Conservation (phyloP, 2,113 vertebrate genomes). For the Melanerpes formicivorus region DNA sequence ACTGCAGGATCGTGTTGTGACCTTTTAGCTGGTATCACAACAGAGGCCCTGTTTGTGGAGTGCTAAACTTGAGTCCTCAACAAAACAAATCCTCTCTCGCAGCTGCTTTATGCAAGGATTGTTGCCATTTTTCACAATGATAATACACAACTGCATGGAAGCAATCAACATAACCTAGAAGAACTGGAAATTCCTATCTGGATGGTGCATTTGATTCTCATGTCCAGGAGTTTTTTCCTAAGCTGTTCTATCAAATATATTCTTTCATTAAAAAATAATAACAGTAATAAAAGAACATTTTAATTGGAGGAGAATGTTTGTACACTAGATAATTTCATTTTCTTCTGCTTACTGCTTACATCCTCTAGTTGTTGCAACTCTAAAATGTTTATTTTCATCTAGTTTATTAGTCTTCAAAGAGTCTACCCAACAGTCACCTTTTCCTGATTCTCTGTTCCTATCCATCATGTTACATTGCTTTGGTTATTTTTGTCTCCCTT, state of each 20-base stretch:
- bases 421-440: not conserved
- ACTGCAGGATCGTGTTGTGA: constrained; percentile 7
- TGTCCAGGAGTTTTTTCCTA: not conserved
- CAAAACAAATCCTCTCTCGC: constrained; percentile 12
- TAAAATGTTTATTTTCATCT: not conserved
- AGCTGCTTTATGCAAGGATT: not conserved
- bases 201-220: not conserved
- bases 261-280: too few species aligned
- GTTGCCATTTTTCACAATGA: constrained; percentile 8
- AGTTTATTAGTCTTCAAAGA: not conserved
- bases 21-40: constrained; percentile 21
- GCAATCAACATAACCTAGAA: not conserved
- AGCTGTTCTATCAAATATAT: not conserved
- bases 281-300: too few species aligned
- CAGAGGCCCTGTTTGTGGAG: constrained; percentile 12
- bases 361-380: not conserved
- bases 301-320: not conserved
- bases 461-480: not conserved
- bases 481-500: not conserved
- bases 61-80: not conserved
- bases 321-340: not conserved
- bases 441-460: not conserved
- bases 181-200: constrained; percentile 5
- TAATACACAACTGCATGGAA: not conserved
- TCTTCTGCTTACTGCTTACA: not conserved